These are phyloP conservation scores for Helicoverpa assulta DNA, from an alignment of 2,888 invertebrate genomes.

Conservation along the genomic window DNA sequence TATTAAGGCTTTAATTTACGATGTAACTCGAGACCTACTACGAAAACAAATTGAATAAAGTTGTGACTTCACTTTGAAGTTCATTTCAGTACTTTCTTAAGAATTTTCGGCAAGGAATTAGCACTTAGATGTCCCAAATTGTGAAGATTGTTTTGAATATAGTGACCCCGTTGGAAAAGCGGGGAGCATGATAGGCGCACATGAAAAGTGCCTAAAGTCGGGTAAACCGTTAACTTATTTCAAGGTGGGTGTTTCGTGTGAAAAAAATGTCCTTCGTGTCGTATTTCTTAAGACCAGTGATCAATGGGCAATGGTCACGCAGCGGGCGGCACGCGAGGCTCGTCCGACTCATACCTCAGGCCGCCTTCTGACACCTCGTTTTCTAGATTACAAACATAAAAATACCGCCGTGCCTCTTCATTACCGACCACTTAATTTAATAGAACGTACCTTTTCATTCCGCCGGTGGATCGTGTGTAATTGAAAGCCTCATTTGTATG, in stretches of 20 bases:
- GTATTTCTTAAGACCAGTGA: constrained; percentile 82
- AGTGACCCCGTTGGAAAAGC: neutral
- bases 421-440: constrained; percentile 75
- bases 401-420: constrained; percentile 80
- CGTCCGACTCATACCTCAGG: constrained; percentile 71
- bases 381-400: constrained; percentile 82
- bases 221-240: constrained; percentile 51
- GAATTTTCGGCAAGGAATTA: constrained; percentile 27
- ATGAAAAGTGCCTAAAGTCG: constrained; percentile 48
- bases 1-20: constrained; percentile 49
- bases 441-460: constrained; percentile 67
- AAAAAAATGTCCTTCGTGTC: constrained; percentile 82
- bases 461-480: constrained; percentile 56
- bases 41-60: constrained; percentile 50
- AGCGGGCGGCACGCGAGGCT: constrained; percentile 76
- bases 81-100: constrained; percentile 31
- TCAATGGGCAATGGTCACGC: constrained; percentile 84
- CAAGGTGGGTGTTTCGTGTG: constrained; percentile 70
- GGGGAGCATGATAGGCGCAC: constrained; percentile 35
- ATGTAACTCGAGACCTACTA: constrained; percentile 38
- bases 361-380: constrained; percentile 76
- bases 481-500: constrained; percentile 62
- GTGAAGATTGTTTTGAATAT: constrained; percentile 11
- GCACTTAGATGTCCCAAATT: constrained; percentile 18
- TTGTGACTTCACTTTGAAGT: constrained; percentile 43